A percentile compares a stretch with the other conserved stretches of the same genome.
Conservation (phyloP, 2,113 vertebrate genomes). For the Pluvianellus socialis region DNA sequence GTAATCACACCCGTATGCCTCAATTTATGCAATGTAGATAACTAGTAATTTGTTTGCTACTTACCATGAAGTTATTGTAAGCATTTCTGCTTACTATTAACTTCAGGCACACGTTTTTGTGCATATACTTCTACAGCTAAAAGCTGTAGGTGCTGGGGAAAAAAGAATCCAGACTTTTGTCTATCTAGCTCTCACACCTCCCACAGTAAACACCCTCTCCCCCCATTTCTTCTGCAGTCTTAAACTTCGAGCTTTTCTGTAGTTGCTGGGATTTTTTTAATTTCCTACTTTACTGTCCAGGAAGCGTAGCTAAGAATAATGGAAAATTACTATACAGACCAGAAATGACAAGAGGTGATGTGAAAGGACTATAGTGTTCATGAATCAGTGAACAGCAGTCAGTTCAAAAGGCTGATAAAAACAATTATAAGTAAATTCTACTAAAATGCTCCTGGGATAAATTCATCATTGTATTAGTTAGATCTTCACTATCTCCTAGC, state of each 20-base stretch:
- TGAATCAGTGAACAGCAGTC: neutral
- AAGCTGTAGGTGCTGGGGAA: neutral
- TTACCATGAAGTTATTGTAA: neutral
- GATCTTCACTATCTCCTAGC: neutral
- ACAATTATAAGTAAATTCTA: neutral
- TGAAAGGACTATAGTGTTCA: neutral
- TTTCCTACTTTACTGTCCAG: neutral
- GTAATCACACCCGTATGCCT: neutral
- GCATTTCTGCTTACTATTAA: neutral
- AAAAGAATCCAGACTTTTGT: neutral
- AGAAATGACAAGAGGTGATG: neutral
- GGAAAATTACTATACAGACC: neutral
- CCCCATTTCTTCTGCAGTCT: neutral
- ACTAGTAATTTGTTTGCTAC: neutral
- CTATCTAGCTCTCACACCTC: neutral
- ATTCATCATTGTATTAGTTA: neutral
- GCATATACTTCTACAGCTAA: neutral
- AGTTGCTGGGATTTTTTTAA: neutral
- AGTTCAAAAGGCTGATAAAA: neutral
- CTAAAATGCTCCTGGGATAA: neutral
- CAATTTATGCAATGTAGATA: neutral
- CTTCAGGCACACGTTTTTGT: neutral
- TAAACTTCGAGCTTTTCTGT: neutral
- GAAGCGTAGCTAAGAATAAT: neutral
- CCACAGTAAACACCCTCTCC: neutral